Conservation (phyloP, 1,140 invertebrate genomes). For the Bombus waltoni region DNA sequence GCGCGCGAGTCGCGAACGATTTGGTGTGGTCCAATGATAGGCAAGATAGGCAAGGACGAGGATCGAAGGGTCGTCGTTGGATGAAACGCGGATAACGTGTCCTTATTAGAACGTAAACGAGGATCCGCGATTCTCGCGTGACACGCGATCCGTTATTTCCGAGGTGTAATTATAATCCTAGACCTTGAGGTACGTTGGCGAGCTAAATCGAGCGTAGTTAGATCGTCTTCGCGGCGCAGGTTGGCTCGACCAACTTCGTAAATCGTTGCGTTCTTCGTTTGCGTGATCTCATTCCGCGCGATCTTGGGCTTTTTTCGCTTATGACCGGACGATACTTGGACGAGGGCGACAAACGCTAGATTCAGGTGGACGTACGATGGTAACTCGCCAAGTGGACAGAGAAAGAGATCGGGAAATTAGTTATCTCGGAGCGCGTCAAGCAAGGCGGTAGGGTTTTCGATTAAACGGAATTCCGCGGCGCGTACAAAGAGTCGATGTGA, state of each 20-base stretch:
- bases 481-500: too few species aligned
- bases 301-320: background rate
- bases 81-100: background rate
- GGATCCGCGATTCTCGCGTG: conserved; percentile 11
- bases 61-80: background rate
- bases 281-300: background rate
- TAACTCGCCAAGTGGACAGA: conserved; percentile 13
- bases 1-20: too few species aligned
- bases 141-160: conserved; percentile 45
- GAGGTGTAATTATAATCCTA: conserved; percentile 33
- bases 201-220: conserved; percentile 25
- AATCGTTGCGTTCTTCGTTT: background rate
- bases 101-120: background rate
- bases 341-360: background rate
- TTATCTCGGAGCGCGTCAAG: background rate
- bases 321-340: background rate
- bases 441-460: background rate
- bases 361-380: background rate
- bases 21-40: background rate
- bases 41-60: too few species aligned
- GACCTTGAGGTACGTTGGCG: conserved; percentile 21
- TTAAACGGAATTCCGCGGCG: too few species aligned
- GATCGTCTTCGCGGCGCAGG: background rate
- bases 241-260: background rate
- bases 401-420: conserved; percentile 6